Evolutionary conservation across 2,797 vertebrate genomes (phyloP).

Genomic region (Tadarida brasiliensis): DNA sequence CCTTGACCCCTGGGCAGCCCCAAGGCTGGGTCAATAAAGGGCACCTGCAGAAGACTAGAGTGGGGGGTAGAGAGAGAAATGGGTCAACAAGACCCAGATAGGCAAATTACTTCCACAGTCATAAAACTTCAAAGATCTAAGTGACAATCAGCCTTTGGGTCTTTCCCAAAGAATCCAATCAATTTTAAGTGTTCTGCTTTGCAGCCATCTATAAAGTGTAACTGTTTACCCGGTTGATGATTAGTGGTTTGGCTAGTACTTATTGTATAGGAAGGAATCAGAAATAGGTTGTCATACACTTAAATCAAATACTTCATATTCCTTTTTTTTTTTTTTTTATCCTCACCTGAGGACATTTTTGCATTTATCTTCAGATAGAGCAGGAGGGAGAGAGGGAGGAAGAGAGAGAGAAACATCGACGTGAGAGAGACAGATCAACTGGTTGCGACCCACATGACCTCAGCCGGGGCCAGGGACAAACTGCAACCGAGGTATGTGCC

Average conservation of each 20-base stretch:
- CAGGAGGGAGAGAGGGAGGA: too few species aligned
- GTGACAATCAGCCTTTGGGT: not conserved
- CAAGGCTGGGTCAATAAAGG: not conserved
- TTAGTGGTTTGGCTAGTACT: not conserved
- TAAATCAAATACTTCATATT: not conserved
- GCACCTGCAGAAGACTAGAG: not conserved
- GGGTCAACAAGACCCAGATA: not conserved
- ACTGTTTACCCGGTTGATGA: not conserved
- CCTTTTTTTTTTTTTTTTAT: not conserved
- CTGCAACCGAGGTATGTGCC: too few species aligned
- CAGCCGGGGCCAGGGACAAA: too few species aligned
- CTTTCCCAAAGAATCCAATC: not conserved
- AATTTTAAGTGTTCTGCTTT: not conserved
- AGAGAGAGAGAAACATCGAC: too few species aligned
- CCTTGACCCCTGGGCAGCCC: not conserved
- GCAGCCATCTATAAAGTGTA: not conserved
- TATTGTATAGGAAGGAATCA: slow-evolving; percentile 54
- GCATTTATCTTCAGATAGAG: too few species aligned
- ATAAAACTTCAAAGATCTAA: slow-evolving; percentile 13
- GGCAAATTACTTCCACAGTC: not conserved
- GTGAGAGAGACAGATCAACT: too few species aligned
- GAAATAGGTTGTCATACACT: not conserved
- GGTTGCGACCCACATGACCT: too few species aligned
- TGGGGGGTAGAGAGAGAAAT: not conserved
- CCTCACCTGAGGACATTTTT: too few species aligned